Base-by-base conservation (phyloP, 2,113 vertebrate species). In the Stictonetta naevosa region DNA sequence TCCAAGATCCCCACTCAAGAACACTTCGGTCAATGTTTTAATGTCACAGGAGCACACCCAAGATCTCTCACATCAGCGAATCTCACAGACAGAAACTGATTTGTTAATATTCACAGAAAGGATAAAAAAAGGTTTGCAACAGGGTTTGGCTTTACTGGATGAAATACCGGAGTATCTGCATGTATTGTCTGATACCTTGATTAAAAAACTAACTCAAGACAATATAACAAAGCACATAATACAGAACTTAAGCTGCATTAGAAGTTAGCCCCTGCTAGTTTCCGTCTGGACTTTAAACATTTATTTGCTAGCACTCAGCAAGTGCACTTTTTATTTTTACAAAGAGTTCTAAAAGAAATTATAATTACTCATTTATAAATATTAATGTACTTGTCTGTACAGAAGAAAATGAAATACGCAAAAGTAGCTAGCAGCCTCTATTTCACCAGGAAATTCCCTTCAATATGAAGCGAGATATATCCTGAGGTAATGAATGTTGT, bases 401-500 rank as follows among this genome's bases (percentile, higher is more conserved):
- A 58, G 33, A 36, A 48, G 22, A 69, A 89, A 90, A 8, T 20
- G 29, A 73, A 34, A 81, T 2, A 34, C 25, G 56, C 20, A 60
- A n/a, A 71, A n/a, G 31, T 40, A 53, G 48, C 5, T 40, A 58
- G 42, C 7, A 71, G 58, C 17, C 25, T 17, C 1, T 69, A 82
- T 18, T 62, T 60, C 67, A 48, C 48, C 64, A 22, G 75, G 33
- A 34, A 88, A 16, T 8, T 58, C 50, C 68, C 21, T 12, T 28
- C 33, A 4, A 52, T 31, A 12, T 2, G 12, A 66, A 48, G 60
- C 0, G 3, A 88, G 34, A 33, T 28, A 31, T 25, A 42, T 40
- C 48, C 64, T 16, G 44, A 69, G 34, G 80, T 2, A 1, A 53
- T 2, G 6, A 76, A 48, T 0, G 0, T 29, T 21, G 23, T 40